phyloP scores from a whole-genome alignment of 2,797 vertebrate species.

The Leptodactylus fallax region DNA sequence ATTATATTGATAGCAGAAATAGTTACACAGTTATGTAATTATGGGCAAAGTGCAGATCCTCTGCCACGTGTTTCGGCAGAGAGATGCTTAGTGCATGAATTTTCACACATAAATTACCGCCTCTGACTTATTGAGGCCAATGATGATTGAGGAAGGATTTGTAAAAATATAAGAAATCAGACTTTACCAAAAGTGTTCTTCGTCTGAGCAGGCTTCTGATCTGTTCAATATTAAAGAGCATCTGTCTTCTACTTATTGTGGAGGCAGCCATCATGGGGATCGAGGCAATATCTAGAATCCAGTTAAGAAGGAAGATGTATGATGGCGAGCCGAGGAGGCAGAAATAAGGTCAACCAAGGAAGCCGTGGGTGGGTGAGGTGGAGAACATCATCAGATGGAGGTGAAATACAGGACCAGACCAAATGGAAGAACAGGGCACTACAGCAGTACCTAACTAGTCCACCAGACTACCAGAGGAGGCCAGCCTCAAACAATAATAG shows the following conservation, averaged over 20 bases:
- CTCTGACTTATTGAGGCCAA: constrained; percentile 59
- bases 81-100: constrained; percentile 25
- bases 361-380: neutral
- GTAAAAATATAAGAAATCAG: neutral
- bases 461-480: no score
- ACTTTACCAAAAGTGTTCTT: neutral
- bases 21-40: constrained; percentile 51
- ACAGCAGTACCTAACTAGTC: no score
- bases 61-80: constrained; percentile 30
- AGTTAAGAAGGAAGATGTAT: neutral
- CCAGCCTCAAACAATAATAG: no score
- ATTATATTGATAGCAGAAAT: constrained; percentile 51
- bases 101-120: constrained; percentile 42
- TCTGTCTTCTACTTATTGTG: neutral
- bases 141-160: constrained; percentile 50
- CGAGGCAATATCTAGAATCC: neutral
- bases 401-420: no score
- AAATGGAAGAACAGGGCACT: no score
- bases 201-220: neutral
- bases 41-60: constrained; percentile 53
- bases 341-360: constrained; percentile 10
- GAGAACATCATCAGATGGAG: no score
- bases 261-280: neutral
- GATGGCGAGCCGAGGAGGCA: neutral
- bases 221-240: neutral